These are phyloP conservation scores for Drosophila trapezifrons DNA, from an alignment of 1,140 invertebrate genomes.

Conservation along the genomic window DNA sequence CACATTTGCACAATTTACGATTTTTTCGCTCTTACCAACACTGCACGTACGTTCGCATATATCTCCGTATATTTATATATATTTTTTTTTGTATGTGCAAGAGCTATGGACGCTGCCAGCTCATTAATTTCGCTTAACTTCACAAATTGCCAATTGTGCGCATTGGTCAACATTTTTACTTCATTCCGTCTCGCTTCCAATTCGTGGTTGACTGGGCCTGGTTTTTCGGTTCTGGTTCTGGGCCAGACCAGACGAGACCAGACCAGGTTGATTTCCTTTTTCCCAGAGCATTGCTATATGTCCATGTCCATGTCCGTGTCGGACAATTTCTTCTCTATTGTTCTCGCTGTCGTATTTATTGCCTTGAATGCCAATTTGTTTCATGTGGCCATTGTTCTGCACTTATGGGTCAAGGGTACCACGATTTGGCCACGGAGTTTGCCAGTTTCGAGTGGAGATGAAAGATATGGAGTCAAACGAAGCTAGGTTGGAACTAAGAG, in stretches of 20 bases:
- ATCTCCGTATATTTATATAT: slow-evolving; percentile 14
- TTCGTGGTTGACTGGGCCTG: slow-evolving; percentile 46
- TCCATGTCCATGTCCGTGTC: slow-evolving; percentile 35
- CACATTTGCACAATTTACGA: slow-evolving; percentile 38
- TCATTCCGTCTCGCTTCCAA: slow-evolving; percentile 36
- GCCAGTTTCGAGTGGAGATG: background rate
- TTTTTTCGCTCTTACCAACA: slow-evolving; percentile 16
- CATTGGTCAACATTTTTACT: slow-evolving; percentile 79
- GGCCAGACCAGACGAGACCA: slow-evolving; percentile 3
- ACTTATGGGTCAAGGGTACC: slow-evolving; percentile 38
- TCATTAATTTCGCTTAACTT: slow-evolving; percentile 83
- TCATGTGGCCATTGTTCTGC: slow-evolving; percentile 69
- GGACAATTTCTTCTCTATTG: slow-evolving; percentile 66
- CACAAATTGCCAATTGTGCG: slow-evolving; percentile 82
- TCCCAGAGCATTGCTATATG: slow-evolving; percentile 18
- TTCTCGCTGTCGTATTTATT: slow-evolving; percentile 76
- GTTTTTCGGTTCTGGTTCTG: slow-evolving; percentile 19
- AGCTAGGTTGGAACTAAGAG: background rate
- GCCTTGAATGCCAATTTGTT: slow-evolving; percentile 75
- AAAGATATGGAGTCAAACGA: slow-evolving; percentile 1
- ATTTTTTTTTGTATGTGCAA: slow-evolving; percentile 33
- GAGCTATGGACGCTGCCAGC: slow-evolving; percentile 47
- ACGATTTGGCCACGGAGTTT: background rate
- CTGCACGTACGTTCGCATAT: slow-evolving; percentile 4
- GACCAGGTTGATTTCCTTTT: slow-evolving; percentile 36